Base-by-base conservation (phyloP, 2,797 vertebrate species). In the Trematocara caparti region DNA sequence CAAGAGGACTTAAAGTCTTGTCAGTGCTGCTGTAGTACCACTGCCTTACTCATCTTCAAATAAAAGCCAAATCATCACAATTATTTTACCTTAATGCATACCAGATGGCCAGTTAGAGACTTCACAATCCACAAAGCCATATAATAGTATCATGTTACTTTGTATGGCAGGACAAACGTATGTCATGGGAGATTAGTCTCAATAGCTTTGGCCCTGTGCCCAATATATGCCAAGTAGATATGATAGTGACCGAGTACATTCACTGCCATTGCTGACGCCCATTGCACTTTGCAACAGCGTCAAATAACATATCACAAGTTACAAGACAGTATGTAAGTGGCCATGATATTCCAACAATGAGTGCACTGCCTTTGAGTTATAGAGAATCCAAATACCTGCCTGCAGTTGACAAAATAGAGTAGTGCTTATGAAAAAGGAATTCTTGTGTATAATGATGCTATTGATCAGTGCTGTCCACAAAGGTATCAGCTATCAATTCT, bases 11-110 rank as follows among this genome's bases (percentile, higher is more conserved):
- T 51, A 30, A 47, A 48, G 43, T 73, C 43, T 0, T 53, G 8
- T 47, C 6, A 4, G 3, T 76, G 30, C 71, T 85, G 50, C 38
- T 51, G 69, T 36, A 36, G 38, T 57, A 72, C 75, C 10, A 71
- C 19, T 69, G 76, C 38, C 79, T 72, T 76, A 73, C 77, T 87
- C 74, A 81, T 79, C 76, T 76, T 81, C 50, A 80, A 81, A 88
- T 80, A 75, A 85, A 90, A 87, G 73, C 50, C 57, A 83, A 89
- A 90, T 81, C 50, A 86, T 89, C 79, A 75, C 49, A 69, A 81
- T 90, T 21, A 82, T 82, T 86, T 86, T 80, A 53, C 40, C 27
- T 19, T 88, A 84, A 88, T 84, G 72, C 59, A 55, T 38, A 75
- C 79, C 84, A 93, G 83, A 91, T 89, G 89, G 76, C 38, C 75